Percentiles rank a stretch among this genome's conserved stretches.
Conservation (phyloP, 2,888 invertebrate genomes). For the Alsophila aescularia region DNA sequence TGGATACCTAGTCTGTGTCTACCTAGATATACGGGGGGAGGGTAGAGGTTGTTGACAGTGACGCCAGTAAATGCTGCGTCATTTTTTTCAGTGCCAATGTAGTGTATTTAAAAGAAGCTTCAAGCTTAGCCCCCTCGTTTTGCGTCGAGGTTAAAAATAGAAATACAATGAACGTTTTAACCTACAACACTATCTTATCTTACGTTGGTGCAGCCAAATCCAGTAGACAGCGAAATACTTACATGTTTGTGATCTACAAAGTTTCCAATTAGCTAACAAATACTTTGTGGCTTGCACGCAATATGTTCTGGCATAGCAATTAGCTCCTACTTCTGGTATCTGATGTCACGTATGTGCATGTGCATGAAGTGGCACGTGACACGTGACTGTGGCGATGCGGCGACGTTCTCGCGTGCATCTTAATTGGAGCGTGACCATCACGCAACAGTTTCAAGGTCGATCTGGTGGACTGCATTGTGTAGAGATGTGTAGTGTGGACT, state of each 20-base stretch:
- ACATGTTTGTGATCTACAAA: background rate
- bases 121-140: too few species aligned
- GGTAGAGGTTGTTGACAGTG: too few species aligned
- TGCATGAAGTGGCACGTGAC: constrained; percentile 50
- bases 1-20: too few species aligned
- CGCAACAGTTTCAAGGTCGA: constrained; percentile 57
- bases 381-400: constrained; percentile 29
- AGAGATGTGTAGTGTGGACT: background rate
- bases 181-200: too few species aligned
- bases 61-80: too few species aligned
- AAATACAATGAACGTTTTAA: too few species aligned
- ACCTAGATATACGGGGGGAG: too few species aligned
- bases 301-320: constrained; percentile 26
- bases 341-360: constrained; percentile 52
- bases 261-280: background rate
- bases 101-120: too few species aligned
- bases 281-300: constrained; percentile 28
- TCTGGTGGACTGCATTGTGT: constrained; percentile 18
- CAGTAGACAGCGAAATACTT: background rate
- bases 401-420: constrained; percentile 49
- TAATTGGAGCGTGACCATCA: constrained; percentile 60
- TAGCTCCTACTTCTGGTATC: constrained; percentile 29
- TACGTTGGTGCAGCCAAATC: too few species aligned
- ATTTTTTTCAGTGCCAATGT: too few species aligned
- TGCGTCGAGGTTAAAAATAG: too few species aligned